A percentile compares a stretch with the other conserved stretches of the same genome.
These are phyloP conservation scores for Chanos chanos DNA, from an alignment of 2,797 vertebrate species.

Conservation along the genomic window DNA sequence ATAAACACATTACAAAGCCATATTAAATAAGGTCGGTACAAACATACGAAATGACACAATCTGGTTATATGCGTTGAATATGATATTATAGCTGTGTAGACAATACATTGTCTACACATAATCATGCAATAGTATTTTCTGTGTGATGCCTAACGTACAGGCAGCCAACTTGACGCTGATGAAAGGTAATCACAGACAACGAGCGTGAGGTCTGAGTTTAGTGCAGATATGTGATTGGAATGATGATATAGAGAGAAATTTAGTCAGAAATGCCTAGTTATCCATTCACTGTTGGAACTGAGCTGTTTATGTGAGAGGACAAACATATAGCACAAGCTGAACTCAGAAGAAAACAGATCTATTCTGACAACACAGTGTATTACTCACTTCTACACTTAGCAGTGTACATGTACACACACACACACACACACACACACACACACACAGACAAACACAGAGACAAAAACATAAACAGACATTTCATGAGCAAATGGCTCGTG, in stretches of 20 bases:
- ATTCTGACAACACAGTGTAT: not conserved
- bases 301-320: not conserved
- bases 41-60: too few relatives aligned
- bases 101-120: too few relatives aligned
- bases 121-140: too few relatives aligned
- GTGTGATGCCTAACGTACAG: too few relatives aligned
- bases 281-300: not conserved
- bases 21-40: not conserved
- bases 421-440: too few relatives aligned
- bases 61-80: too few relatives aligned
- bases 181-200: too few relatives aligned
- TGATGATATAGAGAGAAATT: not conserved
- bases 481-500: too few relatives aligned
- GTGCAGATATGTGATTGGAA: not conserved
- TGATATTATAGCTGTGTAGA: too few relatives aligned
- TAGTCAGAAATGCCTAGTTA: slow-evolving; percentile 10
- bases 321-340: not conserved
- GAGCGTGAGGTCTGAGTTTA: not conserved
- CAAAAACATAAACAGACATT: too few relatives aligned
- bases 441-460: too few relatives aligned
- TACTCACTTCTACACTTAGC: slow-evolving; percentile 6
- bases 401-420: not conserved
- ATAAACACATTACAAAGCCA: not conserved
- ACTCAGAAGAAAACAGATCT: not conserved
- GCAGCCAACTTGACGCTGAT: too few relatives aligned